Conservation (phyloP, 2,113 vertebrate genomes). For the Myiozetetes cayanensis region DNA sequence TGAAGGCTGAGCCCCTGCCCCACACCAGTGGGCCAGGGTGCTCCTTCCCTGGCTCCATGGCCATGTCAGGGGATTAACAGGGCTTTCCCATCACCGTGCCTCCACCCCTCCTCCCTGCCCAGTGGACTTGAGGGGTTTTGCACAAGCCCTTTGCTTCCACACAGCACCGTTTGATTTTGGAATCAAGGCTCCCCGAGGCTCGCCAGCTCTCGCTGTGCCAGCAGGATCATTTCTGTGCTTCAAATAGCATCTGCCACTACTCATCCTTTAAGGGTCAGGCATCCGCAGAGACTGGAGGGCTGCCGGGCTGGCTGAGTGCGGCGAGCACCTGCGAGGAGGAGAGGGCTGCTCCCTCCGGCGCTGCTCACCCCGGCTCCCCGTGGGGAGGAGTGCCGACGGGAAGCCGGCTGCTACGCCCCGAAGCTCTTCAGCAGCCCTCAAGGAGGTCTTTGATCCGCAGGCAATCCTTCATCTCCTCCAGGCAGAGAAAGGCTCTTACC, state of each 20-base stretch:
- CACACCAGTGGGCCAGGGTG: neutral
- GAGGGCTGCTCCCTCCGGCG: neutral
- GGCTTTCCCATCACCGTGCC: neutral
- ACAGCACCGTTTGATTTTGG: neutral
- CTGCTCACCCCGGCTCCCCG: neutral
- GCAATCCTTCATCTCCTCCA: neutral
- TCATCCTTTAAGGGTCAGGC: conserved; percentile 16
- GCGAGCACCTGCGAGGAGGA: neutral
- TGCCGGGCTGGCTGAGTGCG: neutral
- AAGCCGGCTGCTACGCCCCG: neutral
- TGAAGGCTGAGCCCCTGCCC: neutral
- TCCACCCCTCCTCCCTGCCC: neutral
- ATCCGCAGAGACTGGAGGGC: neutral
- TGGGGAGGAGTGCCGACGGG: neutral
- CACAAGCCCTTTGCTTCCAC: neutral
- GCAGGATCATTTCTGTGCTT: neutral
- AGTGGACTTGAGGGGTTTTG: neutral
- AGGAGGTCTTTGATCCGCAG: conserved; percentile 1
- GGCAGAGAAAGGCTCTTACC: neutral
- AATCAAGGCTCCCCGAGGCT: neutral
- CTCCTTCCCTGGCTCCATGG: rapidly evolving
- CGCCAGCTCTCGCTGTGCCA: neutral
- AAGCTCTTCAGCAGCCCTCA: conserved; percentile 2
- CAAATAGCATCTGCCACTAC: conserved; percentile 8
- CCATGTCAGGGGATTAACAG: rapidly evolving